phyloP scores from a whole-genome alignment of 2,797 vertebrate genomes.

The Cossypha niveicapilla region DNA sequence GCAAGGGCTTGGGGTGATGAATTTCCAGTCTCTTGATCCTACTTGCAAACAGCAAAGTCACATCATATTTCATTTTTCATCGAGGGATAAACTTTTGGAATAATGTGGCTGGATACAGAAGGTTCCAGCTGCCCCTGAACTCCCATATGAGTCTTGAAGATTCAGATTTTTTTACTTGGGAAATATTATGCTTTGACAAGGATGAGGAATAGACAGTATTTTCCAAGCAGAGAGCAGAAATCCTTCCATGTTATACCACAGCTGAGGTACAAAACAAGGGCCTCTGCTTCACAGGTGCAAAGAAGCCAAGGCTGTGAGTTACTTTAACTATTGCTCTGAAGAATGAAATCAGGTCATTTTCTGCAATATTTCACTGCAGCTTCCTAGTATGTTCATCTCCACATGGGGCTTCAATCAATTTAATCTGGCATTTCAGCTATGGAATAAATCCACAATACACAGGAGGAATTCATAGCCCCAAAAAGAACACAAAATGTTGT shows the following conservation, averaged over 20 bases:
- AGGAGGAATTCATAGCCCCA: background rate
- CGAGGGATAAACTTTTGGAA: background rate
- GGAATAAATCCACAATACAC: background rate
- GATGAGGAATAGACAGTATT: background rate
- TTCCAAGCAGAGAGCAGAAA: constrained; percentile 28
- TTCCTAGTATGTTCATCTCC: background rate
- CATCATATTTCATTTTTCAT: constrained; percentile 12
- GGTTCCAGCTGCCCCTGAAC: background rate
- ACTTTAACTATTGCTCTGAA: background rate
- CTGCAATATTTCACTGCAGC: background rate
- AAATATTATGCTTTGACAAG: background rate
- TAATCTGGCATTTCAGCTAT: background rate
- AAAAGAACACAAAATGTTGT: background rate
- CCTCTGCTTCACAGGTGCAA: background rate
- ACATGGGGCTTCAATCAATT: background rate
- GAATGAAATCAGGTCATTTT: constrained; percentile 27
- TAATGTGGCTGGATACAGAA: background rate
- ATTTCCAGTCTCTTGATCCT: constrained; percentile 30
- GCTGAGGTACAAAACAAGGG: background rate
- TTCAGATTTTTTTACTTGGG: background rate
- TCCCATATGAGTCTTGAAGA: background rate
- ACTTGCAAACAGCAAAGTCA: constrained; percentile 20
- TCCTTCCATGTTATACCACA: background rate
- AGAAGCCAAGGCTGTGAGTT: background rate
- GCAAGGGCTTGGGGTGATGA: background rate